Percentiles rank a stretch among this genome's conserved stretches.
These are phyloP conservation scores for Micronisus gabar DNA, from an alignment of 2,113 vertebrate genomes.

Conservation along the genomic window DNA sequence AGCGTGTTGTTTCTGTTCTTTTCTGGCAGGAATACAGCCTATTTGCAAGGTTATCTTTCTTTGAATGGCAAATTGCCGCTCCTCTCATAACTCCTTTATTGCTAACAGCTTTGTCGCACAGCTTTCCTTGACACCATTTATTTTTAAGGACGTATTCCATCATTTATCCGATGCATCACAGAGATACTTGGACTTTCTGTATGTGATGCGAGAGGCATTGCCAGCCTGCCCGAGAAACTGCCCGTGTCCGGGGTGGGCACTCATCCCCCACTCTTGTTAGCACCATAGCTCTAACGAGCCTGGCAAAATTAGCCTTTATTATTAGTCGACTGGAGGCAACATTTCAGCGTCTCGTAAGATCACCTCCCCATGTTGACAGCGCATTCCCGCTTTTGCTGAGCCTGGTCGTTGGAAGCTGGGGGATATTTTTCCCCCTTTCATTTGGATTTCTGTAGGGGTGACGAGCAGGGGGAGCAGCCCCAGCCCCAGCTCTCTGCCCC, in stretches of 20 bases:
- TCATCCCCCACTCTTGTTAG: neutral
- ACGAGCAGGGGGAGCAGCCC: neutral
- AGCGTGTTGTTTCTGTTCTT: neutral
- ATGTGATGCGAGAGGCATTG: neutral
- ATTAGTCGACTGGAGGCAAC: neutral
- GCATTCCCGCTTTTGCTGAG: neutral
- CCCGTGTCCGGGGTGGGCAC: neutral
- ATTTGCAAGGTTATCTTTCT: neutral
- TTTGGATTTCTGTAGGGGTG: neutral
- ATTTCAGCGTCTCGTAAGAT: neutral
- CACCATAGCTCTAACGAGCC: neutral
- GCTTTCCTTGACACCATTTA: neutral
- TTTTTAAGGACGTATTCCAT: neutral
- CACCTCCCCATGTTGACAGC: neutral
- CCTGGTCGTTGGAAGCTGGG: neutral
- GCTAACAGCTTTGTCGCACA: neutral
- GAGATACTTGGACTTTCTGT: neutral
- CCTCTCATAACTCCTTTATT: neutral
- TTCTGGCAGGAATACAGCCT: neutral
- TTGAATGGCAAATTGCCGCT: neutral
- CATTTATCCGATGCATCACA: neutral
- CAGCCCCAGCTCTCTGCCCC: neutral
- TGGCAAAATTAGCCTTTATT: neutral
- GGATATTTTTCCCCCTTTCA: neutral
- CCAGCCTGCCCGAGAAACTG: accelerated